These are phyloP conservation scores for Pteropus alecto DNA, from an alignment of 2,113 vertebrate species.

Conservation along the genomic window DNA sequence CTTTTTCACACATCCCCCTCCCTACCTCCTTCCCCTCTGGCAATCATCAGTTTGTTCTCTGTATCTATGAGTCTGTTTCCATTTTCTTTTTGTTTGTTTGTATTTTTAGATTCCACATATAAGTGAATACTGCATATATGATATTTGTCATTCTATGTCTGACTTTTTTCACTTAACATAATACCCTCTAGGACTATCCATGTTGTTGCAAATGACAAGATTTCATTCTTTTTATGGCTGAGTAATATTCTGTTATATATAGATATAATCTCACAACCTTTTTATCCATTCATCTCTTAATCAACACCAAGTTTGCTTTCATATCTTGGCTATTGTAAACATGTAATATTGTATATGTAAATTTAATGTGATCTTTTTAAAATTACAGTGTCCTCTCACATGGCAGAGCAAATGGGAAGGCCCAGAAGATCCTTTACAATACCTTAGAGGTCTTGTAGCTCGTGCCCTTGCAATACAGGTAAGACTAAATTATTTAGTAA, in stretches of 20 bases:
- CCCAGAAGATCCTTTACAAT: conserved; percentile 96
- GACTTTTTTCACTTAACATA: neutral
- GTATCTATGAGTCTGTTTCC: neutral
- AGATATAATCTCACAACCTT: too few relatives aligned
- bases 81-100: neutral
- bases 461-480: conserved; percentile 94
- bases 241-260: neutral
- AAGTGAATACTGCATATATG: neutral
- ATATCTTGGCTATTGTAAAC: neutral
- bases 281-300: neutral
- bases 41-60: neutral
- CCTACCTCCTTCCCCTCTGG: neutral
- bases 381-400: conserved; percentile 90
- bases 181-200: neutral
- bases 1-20: neutral
- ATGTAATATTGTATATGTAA: neutral
- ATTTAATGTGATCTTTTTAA: conserved; percentile 42
- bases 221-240: neutral
- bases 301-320: neutral
- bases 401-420: conserved; percentile 99
- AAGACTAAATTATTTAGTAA: conserved; percentile 38
- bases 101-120: neutral
- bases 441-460: conserved; percentile 92
- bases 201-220: too few relatives aligned
- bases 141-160: neutral